A percentile compares a stretch with the other conserved stretches of the same genome.
Conservation (phyloP, 1,140 invertebrate genomes). For the Hylyphantes graminicola region DNA sequence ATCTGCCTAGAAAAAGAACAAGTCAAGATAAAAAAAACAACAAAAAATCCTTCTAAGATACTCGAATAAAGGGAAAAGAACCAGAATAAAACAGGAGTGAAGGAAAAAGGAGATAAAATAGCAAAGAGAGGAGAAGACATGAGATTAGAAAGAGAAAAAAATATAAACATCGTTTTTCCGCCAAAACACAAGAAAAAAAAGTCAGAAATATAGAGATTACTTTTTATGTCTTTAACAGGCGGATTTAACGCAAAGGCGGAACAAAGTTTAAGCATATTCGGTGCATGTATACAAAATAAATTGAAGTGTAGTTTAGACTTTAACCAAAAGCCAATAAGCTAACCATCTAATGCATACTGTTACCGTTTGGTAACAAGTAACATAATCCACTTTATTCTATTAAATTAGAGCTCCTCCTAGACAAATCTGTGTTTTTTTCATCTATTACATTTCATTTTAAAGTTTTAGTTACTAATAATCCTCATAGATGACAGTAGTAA, state of each 20-base stretch:
- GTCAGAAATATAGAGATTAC: slow-evolving; percentile 55
- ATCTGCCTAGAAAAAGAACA: slow-evolving; percentile 36
- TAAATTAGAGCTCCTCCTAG: no score
- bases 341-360: no score
- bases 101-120: background rate
- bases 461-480: no score
- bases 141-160: slow-evolving; percentile 24
- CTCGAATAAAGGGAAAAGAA: slow-evolving; percentile 43
- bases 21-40: background rate
- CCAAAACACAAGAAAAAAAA: slow-evolving; percentile 39
- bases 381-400: no score
- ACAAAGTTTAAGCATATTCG: slow-evolving; percentile 1
- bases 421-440: no score
- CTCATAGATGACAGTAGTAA: no score
- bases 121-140: background rate
- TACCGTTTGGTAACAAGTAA: no score
- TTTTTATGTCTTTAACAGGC: slow-evolving; percentile 48
- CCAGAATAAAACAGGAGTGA: slow-evolving; percentile 11
- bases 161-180: slow-evolving; percentile 58
- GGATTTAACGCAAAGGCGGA: slow-evolving; percentile 34
- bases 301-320: no score
- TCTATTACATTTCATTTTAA: no score
- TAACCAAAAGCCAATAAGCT: no score
- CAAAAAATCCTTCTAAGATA: slow-evolving; percentile 11
- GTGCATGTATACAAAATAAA: slow-evolving; percentile 16